Evolutionary conservation across 2,888 invertebrate genomes (phyloP), one percentile per base, ranked within the genome.

Genomic region (Polymixis flavicincta): DNA sequence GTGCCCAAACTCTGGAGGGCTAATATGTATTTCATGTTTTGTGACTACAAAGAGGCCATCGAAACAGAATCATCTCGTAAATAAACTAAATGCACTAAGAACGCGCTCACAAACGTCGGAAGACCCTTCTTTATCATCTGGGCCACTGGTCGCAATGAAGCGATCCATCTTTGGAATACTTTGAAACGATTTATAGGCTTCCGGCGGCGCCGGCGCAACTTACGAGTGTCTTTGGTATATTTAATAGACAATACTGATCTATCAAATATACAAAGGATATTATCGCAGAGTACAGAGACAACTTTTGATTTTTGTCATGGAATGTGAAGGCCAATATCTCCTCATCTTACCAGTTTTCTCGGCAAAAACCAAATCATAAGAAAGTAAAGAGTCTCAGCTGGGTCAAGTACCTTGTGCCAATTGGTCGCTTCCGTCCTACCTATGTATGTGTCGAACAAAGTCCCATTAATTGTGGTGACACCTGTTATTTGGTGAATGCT

Each of bases 141-240:
- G 77, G 79, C 78, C 82, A 76, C 71, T 84, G 76, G 86, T 85
- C 80, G 86, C 87, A 85, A 87, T 90, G 87, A 87, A 89, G 83
- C 88, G 87, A 89, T 89, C 85, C 88, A 88, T 91, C 90, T 88
- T 83, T 80, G 55, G 82, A 87, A 88, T 88, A 89, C 85, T 88
- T 87, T 81, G 81, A 84, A 87, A 78, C 76, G 73, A 86, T 87
- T 83, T 84, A 86, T 86, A 69, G 80, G 50, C 64, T 81, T 86
- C 87, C 86, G 80, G 72, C 75, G 77, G 76, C 87, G 85, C 85
- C 71, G 72, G 85, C 87, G 84, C 87, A 86, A 67, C 80, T 59
- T 66, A 54, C 54, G 55, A 75, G 28, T 64, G n/a, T 63, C 65
- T 79, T 76, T 65, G 19, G 50, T 76, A 54, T 63, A 76, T 76